Base-by-base conservation (phyloP, 2,888 invertebrate species). In the Bhutanitis thaidina region DNA sequence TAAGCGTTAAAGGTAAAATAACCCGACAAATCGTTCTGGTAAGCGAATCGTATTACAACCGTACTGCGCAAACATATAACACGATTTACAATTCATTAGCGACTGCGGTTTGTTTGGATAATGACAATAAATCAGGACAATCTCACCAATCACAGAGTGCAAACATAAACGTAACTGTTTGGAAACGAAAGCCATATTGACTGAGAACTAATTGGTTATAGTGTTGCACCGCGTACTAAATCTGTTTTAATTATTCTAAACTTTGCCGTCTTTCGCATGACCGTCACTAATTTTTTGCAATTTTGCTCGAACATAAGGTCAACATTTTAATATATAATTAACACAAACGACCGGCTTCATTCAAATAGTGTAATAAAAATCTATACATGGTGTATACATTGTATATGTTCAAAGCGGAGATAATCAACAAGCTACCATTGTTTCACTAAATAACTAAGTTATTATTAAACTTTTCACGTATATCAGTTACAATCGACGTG, bases 341-440 rank as follows among this genome's bases (percentile, higher is more conserved):
- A 64, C 54, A 59, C 47, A 51, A 47, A 39, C 54, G 50, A 45
- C 37, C 29, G 37, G 36, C 47, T 53, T 56, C 43, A 66, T 69
- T 64, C 66, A 58, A 47, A 53, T 57, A 58, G 52, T 34, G 37
- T 37, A 39, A 37, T 29, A 35, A 43, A 15, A 57, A 48, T 56
- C 50, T 49, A 60, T 56, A 60, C 64, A 61, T 66, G 64, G 71
- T n/a, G n/a, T n/a, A n/a, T n/a, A 74, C 67, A 27, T 8, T 4
- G 27, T 27, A 8, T n/a, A 68, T 64, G 62, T 25, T 14, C 15
- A 41, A 53, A 43, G 54, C 53, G 56, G 56, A 27, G 27, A 55
- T 59, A 56, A 74, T 77, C 67, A 68, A 5, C 65, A 64, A 75
- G 60, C 71, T 62, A 69, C 69, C 71, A 72, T 73, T 77, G 70